These are phyloP conservation scores for Mesitornis unicolor DNA, from an alignment of 2,113 vertebrate genomes.

Conservation along the genomic window DNA sequence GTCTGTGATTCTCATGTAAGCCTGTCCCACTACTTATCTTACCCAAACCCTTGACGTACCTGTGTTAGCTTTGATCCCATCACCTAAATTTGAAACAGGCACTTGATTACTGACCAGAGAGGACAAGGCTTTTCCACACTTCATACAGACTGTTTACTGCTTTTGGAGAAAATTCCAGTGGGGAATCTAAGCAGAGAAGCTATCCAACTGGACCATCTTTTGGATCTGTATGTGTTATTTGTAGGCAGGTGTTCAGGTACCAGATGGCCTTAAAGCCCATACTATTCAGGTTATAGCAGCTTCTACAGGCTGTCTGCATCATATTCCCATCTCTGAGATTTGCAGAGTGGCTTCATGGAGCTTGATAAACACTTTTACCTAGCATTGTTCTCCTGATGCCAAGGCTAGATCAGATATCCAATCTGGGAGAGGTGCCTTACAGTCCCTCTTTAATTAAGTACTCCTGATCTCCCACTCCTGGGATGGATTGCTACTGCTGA, in stretches of 20 bases:
- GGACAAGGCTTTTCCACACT: not conserved
- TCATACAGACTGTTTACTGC: slow-evolving; percentile 30
- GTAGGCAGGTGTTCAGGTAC: slow-evolving; percentile 68
- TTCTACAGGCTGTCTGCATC: slow-evolving; percentile 59
- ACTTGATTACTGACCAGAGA: slow-evolving; percentile 10
- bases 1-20: not conserved
- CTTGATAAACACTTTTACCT: slow-evolving; percentile 65
- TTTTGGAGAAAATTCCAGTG: slow-evolving; percentile 52
- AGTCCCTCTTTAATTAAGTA: slow-evolving; percentile 73
- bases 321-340: slow-evolving; percentile 69
- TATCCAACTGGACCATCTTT: slow-evolving; percentile 53
- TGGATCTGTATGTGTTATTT: slow-evolving; percentile 49
- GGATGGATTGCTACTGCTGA: slow-evolving; percentile 65
- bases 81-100: not conserved
- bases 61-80: not conserved
- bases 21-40: not conserved
- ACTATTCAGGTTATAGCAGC: slow-evolving; percentile 62
- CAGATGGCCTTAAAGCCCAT: slow-evolving; percentile 66
- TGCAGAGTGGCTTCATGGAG: slow-evolving; percentile 48
- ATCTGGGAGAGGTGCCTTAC: slow-evolving; percentile 65
- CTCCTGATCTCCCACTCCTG: slow-evolving; percentile 60
- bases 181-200: slow-evolving; percentile 28
- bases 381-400: slow-evolving; percentile 65
- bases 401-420: slow-evolving; percentile 66
- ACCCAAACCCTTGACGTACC: not conserved